Base-by-base conservation (phyloP, 2,797 vertebrate genomes). In the Aselliscus stoliczkanus region DNA sequence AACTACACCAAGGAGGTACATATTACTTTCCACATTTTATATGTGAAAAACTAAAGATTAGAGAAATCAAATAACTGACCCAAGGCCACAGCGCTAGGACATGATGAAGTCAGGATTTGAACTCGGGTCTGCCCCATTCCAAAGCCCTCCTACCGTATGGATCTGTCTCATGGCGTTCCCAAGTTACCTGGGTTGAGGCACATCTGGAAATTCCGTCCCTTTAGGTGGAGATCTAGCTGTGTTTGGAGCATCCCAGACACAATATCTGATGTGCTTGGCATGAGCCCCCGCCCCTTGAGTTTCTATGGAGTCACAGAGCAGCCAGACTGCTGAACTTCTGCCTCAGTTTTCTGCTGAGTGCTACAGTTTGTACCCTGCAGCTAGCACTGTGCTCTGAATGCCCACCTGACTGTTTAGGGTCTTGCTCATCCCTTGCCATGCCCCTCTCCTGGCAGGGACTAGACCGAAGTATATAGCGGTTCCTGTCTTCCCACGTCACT, bases 21-120 rank as follows among this genome's bases (percentile, higher is more conserved):
- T 88, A 85, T 21, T 47, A 83, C 64, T 87, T 81, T 34, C n/a
- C 52, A 87, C 34, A 92, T 50, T 88, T 92, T 90, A 84, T 76
- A 52, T 31, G n/a, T 69, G 17, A 76, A 97, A 94, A 90, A 80
- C 42, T 65, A 82, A 88, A 29, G 34, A 88, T 88, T 34, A 88
- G 34, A 88, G 70, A 85, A 84, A 90, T 64, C 21, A 88, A 95
- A 80, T 92, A 47, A 73, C 54, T 95, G 39, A 18, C 31, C 69
- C 44, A 81, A 88, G 47, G 75, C 80, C 72, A 69, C 21, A 94
- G 69, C 93, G 47, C 47, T 88, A 76, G 75, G 44, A 95, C 86
- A 94, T n/a, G 20, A 94, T 72, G n/a, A 80, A 92, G 42, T 29
- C 37, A 72, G 25, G 39, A 64, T 96, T 31, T 86, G 80, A 92